Conservation (phyloP, 64 coral and sea anemone species). For the Stylophora pistillata region DNA sequence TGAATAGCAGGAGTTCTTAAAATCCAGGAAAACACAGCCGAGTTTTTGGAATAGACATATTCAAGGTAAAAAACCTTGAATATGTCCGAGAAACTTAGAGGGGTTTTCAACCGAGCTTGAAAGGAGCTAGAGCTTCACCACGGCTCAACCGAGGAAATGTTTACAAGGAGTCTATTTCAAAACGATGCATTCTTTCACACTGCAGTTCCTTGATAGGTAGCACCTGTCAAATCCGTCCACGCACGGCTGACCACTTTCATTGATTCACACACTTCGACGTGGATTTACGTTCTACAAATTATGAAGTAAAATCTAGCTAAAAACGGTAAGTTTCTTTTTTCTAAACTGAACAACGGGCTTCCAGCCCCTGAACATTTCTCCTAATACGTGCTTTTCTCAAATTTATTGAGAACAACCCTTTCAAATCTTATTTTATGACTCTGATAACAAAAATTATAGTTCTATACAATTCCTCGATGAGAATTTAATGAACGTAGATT, state of each 20-base stretch:
- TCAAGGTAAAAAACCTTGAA: too few species aligned
- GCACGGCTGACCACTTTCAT: neutral
- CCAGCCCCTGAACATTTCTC: neutral
- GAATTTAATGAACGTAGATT: neutral
- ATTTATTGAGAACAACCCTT: too few species aligned
- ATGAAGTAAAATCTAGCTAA: neutral
- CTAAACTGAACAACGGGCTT: neutral
- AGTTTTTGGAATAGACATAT: too few species aligned
- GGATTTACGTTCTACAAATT: neutral
- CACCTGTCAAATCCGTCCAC: constrained; percentile 21
- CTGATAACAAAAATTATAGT: too few species aligned
- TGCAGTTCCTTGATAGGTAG: constrained; percentile 1
- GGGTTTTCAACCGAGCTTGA: neutral
- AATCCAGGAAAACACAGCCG: too few species aligned
- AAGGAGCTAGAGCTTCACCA: neutral
- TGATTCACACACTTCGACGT: constrained; percentile 1
- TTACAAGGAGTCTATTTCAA: neutral
- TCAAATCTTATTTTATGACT: too few species aligned
- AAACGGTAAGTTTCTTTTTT: constrained; percentile 14
- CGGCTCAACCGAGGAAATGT: neutral
- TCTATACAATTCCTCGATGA: too few species aligned
- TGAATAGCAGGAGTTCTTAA: too few species aligned
- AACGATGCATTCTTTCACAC: neutral
- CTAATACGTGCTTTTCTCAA: neutral
- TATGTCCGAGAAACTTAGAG: neutral